Conservation (phyloP, 2,797 vertebrate genomes). For the Rhynchotus rufescens region DNA sequence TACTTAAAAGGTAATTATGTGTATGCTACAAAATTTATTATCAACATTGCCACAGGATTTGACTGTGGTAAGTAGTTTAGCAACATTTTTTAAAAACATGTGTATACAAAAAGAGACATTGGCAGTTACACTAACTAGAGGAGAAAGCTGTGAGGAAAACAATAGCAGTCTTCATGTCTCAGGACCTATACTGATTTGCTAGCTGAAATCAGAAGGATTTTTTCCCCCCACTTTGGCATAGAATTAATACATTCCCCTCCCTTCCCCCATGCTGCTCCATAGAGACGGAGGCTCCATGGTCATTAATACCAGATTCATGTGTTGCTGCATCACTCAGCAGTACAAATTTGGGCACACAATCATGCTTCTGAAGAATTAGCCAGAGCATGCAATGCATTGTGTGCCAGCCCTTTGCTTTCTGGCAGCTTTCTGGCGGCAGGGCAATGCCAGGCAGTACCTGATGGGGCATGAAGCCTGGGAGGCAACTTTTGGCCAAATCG, state of each 20-base stretch:
- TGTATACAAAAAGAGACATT: conserved; percentile 4
- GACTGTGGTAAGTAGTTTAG: conserved; percentile 48
- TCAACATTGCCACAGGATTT: conserved; percentile 64
- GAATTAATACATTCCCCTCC: conserved; percentile 7
- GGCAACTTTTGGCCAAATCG: background rate
- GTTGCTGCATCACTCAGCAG: conserved; percentile 34
- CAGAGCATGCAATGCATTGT: background rate
- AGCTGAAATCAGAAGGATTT: conserved; percentile 43
- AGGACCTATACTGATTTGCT: conserved; percentile 29
- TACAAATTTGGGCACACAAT: conserved; percentile 28
- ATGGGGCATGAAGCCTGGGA: background rate
- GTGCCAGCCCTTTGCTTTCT: background rate
- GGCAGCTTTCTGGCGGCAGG: background rate
- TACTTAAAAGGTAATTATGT: conserved; percentile 65
- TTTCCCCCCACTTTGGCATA: conserved; percentile 1
- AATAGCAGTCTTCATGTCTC: conserved; percentile 52
- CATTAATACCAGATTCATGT: conserved; percentile 56
- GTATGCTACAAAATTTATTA: conserved; percentile 57
- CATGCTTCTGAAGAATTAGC: background rate
- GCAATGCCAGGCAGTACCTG: conserved; percentile 36
- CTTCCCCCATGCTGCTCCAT: conserved; percentile 35
- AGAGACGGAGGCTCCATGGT: conserved; percentile 23
- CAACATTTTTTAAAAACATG: conserved; percentile 38
- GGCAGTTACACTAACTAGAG: conserved; percentile 13
- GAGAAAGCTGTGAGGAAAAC: conserved; percentile 53